Evolutionary conservation across 2,113 vertebrate genomes (phyloP), one percentile per base, ranked within the genome.

Genomic region (Rhineura floridana): DNA sequence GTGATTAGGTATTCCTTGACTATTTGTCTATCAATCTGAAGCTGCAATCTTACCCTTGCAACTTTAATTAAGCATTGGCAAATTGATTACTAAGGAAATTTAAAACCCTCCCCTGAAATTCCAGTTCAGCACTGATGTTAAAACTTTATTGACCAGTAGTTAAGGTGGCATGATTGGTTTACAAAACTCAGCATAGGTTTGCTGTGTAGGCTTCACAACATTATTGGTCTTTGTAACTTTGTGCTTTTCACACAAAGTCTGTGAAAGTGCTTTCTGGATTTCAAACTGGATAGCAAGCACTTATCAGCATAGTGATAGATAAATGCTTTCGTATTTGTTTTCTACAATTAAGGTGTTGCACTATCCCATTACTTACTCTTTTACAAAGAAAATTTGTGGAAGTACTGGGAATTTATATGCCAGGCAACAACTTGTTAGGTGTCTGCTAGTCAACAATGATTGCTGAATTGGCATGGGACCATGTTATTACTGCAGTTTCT

Each of bases 401-500:
- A 4, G 10, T 81, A 36, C 73, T 73, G 69, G 36, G 39, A 87
- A 59, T 55, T 87, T 79, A 42, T 23, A 28, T 87, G 25, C 28
- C 36, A 13, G n/a, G 9, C 36, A 73, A 55, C 50, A 33, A 36
- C 28, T 91, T 79, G 23, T 28, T 81, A 86, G 48, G 50, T 81
- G 44, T 44, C 76, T 50, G 36, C 0, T 0, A 85, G 63, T n/a
- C 63, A 30, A 21, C 44, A 83, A 50, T 88, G 77, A 19, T 39
- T 91, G 90, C 67, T 88, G 85, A 91, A 91, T 42, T 91, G 83
- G 81, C 62, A 39, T 25, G 28, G 75, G 82, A 48, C 28, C 28
- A 75, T 88, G 73, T 86, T 92, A 12, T 30, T 91, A 78, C 83
- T 94, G 87, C 87, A 94, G 87, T 70, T 94, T 62, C 59, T 88